Evolutionary conservation across 1,140 invertebrate genomes (phyloP), one percentile per base, ranked within the genome.

Genomic region (Hyles vespertilio): DNA sequence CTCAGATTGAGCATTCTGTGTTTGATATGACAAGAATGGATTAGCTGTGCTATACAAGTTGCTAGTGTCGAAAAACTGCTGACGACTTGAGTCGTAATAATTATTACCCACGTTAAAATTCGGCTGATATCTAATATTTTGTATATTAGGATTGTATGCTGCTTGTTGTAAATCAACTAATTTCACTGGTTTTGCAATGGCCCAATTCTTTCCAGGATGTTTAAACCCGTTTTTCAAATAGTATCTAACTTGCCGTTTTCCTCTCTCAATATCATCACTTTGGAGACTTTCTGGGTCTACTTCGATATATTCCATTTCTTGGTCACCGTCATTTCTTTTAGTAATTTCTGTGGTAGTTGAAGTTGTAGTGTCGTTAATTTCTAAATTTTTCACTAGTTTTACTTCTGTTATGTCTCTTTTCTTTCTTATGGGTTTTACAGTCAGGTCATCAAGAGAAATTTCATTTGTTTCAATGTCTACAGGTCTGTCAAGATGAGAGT

Each of bases 221-320:
- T 79, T 85, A 46, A 74, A 77, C 33, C 74, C 77, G 59, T 87
- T 81, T 74, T 84, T 83, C 58, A 78, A 67, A 74, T 79, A 79
- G 64, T 86, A 79, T 71, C 89, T 66, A 46, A 86, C 69, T 82
- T 90, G 89, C 73, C 89, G 79, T 67, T 89, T 89, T 47, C 84
- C 86, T 70, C 89, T 79, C 54, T 90, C 89, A 61, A 58, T 74
- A 33, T 74, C 72, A 51, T 87, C 79, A 51, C 53, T 54, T 49
- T 59, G 67, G 56, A 59, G 46, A 36, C 9, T 48, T 59, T 79
- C 70, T 47, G 67, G 69, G n/a, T 74, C 69, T 11, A 58, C 61
- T 67, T 86, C 81, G 53, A 78, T 51, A 66, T 81, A 85, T 72
- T 86, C 81, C 63, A 82, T 78, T 61, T 72, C 71, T 67, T 80